These are phyloP conservation scores for Dioctria rufipes DNA, from an alignment of 2,888 invertebrate genomes.

Conservation along the genomic window DNA sequence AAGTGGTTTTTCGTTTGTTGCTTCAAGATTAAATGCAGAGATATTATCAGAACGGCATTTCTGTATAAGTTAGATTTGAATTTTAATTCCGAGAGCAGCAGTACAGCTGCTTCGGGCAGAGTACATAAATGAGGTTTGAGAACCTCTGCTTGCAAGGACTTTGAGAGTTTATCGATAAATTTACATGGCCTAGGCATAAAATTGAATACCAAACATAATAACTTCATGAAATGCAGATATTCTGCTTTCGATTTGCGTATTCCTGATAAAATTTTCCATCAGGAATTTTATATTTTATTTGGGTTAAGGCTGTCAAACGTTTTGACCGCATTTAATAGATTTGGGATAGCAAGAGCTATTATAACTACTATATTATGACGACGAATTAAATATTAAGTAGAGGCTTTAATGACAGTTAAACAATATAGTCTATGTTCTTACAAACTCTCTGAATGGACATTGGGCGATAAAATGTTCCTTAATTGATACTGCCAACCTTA, in stretches of 20 bases:
- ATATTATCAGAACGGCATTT: constrained; percentile 39
- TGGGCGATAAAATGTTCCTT: too few species aligned
- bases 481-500: too few species aligned
- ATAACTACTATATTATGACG: too few species aligned
- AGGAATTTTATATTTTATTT: too few species aligned
- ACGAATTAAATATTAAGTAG: too few species aligned
- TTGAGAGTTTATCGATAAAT: neutral
- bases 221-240: neutral
- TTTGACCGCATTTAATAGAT: too few species aligned
- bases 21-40: constrained; percentile 42
- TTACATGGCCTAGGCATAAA: constrained; percentile 6
- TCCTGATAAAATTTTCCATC: neutral
- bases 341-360: too few species aligned
- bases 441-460: too few species aligned
- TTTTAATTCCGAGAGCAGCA: constrained; percentile 34
- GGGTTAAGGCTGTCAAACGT: too few species aligned
- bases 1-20: constrained; percentile 53
- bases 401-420: too few species aligned
- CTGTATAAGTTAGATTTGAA: constrained; percentile 25
- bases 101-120: constrained; percentile 15
- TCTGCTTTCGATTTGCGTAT: neutral
- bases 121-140: constrained; percentile 16
- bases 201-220: neutral
- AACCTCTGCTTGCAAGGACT: constrained; percentile 13
- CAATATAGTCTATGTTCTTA: too few species aligned